Percentiles rank a stretch among this genome's conserved stretches.
These are phyloP conservation scores for Trachelus tabidus DNA, from an alignment of 2,888 invertebrate genomes.

Conservation along the genomic window DNA sequence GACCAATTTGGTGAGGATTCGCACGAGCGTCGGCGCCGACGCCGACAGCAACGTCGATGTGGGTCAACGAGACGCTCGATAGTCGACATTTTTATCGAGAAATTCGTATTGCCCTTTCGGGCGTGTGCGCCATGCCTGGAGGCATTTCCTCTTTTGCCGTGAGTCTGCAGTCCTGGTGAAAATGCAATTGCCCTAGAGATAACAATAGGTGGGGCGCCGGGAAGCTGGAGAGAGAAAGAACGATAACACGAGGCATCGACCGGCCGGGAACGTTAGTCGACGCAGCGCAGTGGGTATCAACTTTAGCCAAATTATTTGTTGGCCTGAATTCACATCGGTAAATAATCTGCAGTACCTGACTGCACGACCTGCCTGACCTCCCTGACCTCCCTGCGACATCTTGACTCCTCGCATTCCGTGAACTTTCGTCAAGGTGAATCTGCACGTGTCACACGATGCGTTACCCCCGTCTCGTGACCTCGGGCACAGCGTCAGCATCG, in stretches of 20 bases:
- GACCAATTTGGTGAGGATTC: background rate
- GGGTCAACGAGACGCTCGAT: conserved; percentile 3
- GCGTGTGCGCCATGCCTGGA: background rate
- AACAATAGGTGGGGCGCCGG: background rate
- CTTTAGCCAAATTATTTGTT: conserved; percentile 36
- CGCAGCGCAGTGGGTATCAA: conserved; percentile 36
- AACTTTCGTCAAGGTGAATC: background rate
- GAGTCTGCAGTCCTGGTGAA: background rate
- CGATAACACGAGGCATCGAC: conserved; percentile 47
- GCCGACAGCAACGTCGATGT: background rate
- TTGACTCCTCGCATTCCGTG: background rate
- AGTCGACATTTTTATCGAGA: background rate
- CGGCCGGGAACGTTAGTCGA: conserved; percentile 41
- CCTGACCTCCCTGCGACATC: background rate
- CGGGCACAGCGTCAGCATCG: no score
- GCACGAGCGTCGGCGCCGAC: background rate
- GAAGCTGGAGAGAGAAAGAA: conserved; percentile 26
- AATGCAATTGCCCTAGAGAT: background rate
- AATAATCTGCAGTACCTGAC: no score
- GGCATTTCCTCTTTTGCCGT: background rate
- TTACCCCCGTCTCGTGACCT: background rate
- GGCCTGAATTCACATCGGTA: background rate
- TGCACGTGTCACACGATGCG: background rate
- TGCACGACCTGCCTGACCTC: no score
- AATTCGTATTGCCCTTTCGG: background rate